phyloP scores from a whole-genome alignment of 2,113 vertebrate species.

The Oenanthe melanoleuca region DNA sequence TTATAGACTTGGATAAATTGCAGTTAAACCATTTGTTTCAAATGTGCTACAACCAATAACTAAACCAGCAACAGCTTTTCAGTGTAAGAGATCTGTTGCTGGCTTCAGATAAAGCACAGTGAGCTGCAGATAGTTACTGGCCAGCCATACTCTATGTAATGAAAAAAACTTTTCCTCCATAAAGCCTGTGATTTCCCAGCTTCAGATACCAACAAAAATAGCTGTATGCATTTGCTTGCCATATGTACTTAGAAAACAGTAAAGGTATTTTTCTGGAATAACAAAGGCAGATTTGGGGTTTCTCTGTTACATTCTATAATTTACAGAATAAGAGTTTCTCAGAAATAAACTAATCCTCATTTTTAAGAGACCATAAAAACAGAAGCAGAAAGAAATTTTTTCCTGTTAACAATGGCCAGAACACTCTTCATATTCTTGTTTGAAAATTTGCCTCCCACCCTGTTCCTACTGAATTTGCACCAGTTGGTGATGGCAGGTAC shows the following conservation, averaged over 20 bases:
- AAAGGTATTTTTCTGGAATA: not conserved
- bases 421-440: not conserved
- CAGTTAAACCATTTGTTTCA: slow-evolving; percentile 56
- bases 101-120: slow-evolving; percentile 3
- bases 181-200: not conserved
- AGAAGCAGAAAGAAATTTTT: not conserved
- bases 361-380: not conserved
- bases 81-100: not conserved
- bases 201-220: slow-evolving; percentile 42
- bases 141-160: not conserved
- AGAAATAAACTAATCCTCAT: not conserved
- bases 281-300: not conserved
- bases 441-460: not conserved
- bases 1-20: slow-evolving; percentile 19
- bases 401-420: not conserved
- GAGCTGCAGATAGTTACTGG: slow-evolving; percentile 1
- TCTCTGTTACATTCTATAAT: not conserved
- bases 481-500: not conserved
- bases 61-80: slow-evolving; percentile 27
- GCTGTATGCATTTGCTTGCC: slow-evolving; percentile 34
- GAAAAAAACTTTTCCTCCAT: not conserved
- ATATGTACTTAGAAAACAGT: slow-evolving; percentile 3
- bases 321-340: not conserved
- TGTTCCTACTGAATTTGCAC: not conserved
- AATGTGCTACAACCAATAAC: slow-evolving; percentile 26